Percentiles rank a stretch among this genome's conserved stretches.
phyloP scores from a whole-genome alignment of 2,113 vertebrate genomes.

The Dipodomys spectabilis region DNA sequence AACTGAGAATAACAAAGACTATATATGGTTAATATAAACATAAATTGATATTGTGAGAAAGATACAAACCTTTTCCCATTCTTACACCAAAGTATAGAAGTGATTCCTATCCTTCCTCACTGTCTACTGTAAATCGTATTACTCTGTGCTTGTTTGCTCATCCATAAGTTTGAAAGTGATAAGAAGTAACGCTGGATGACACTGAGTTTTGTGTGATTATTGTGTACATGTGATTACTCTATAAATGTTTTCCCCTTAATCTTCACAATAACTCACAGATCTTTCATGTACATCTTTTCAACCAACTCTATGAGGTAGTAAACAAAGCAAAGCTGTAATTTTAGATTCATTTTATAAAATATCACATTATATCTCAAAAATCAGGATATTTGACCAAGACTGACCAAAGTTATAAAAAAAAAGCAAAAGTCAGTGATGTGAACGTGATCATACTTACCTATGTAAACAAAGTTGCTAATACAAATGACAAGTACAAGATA shows the following conservation, averaged over 20 bases:
- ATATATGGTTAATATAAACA: not conserved
- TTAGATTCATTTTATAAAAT: not conserved
- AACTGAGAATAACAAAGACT: slow-evolving; percentile 1
- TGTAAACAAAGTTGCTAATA: slow-evolving; percentile 16
- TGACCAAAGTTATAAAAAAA: not conserved
- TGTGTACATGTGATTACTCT: not conserved
- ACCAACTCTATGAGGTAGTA: not conserved
- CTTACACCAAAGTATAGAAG: not conserved
- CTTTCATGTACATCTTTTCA: not conserved
- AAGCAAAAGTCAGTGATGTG: not conserved
- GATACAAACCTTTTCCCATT: too few relatives aligned
- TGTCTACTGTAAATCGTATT: not conserved
- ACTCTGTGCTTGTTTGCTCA: not conserved
- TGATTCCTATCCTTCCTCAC: not conserved
- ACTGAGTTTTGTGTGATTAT: not conserved
- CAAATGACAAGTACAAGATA: not conserved
- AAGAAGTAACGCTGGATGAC: not conserved
- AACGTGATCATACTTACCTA: not conserved
- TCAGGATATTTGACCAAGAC: not conserved
- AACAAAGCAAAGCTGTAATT: not conserved
- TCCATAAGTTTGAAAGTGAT: not conserved
- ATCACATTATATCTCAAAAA: not conserved
- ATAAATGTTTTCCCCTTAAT: not conserved
- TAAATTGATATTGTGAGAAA: too few relatives aligned
- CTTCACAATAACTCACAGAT: not conserved